These are phyloP conservation scores for Shargacucullia verbasci DNA, from an alignment of 2,888 invertebrate genomes.

Conservation along the genomic window DNA sequence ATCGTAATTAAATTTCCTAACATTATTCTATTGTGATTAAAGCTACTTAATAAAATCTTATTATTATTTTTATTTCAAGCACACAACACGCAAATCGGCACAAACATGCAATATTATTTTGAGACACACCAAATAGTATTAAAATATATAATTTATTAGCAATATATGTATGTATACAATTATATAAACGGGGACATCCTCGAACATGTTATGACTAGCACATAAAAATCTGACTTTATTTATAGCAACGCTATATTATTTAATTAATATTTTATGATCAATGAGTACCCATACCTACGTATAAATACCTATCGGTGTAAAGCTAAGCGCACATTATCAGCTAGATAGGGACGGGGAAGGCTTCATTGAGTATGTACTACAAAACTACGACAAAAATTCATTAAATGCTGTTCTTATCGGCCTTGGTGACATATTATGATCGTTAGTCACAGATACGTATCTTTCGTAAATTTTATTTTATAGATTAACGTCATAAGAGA, in stretches of 20 bases:
- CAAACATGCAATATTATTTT: constrained; percentile 58
- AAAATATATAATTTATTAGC: constrained; percentile 26
- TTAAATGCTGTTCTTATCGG: neutral
- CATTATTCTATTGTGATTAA: too few relatives aligned
- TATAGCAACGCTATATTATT: neutral
- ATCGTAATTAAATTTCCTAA: too few relatives aligned
- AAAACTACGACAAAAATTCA: constrained; percentile 1
- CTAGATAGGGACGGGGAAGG: constrained; percentile 2
- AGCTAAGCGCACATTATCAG: constrained; percentile 12
- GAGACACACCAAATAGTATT: constrained; percentile 34
- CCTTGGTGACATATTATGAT: neutral
- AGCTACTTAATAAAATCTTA: neutral
- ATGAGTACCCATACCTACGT: neutral
- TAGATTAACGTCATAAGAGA: too few relatives aligned
- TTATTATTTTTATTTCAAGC: constrained; percentile 32
- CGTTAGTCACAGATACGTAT: neutral
- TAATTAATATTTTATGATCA: constrained; percentile 15
- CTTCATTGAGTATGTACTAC: constrained; percentile 2
- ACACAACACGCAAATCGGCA: constrained; percentile 39
- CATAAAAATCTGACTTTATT: constrained; percentile 12
- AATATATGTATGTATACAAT: constrained; percentile 31
- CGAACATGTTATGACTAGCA: constrained; percentile 1
- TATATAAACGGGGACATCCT: constrained; percentile 17
- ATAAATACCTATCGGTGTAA: constrained; percentile 6
- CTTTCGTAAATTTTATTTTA: neutral